These are phyloP conservation scores for Limnephilus auricula DNA, from an alignment of 2,888 invertebrate genomes.

Conservation along the genomic window DNA sequence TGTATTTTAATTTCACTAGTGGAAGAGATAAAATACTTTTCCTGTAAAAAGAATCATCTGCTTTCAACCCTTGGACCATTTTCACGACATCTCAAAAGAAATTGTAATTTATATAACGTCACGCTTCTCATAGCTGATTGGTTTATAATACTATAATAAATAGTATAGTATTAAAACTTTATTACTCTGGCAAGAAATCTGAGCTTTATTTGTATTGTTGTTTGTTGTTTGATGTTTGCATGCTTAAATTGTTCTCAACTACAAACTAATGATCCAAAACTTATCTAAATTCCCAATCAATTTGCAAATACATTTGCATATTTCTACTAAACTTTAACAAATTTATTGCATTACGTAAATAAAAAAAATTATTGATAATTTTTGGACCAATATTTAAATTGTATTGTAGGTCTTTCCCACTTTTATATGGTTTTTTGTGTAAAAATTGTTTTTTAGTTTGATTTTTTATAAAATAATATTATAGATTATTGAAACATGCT, in stretches of 20 bases:
- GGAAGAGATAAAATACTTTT: not conserved
- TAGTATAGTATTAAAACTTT: slow-evolving; percentile 8
- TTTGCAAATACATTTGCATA: not conserved
- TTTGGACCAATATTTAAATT: not conserved
- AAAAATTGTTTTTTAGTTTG: not conserved
- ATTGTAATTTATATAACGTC: not conserved
- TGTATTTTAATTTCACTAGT: not conserved
- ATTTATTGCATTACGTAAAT: not conserved
- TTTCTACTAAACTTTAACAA: too few relatives aligned
- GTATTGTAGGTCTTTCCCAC: not conserved
- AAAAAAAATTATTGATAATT: not conserved
- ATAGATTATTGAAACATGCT: not conserved
- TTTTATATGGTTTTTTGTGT: not conserved
- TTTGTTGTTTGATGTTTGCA: slow-evolving; percentile 5
- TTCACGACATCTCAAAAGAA: slow-evolving; percentile 41
- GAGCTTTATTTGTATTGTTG: slow-evolving; percentile 21
- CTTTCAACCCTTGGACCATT: slow-evolving; percentile 54
- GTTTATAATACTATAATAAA: slow-evolving; percentile 5
- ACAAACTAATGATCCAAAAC: not conserved
- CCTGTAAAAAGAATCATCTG: slow-evolving; percentile 45
- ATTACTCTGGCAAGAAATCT: slow-evolving; percentile 34
- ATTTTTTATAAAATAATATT: not conserved
- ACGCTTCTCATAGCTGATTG: not conserved
- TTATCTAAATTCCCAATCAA: not conserved
- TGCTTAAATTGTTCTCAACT: not conserved